These are phyloP conservation scores for Acronicta alni DNA, from an alignment of 2,888 invertebrate species.

Conservation along the genomic window DNA sequence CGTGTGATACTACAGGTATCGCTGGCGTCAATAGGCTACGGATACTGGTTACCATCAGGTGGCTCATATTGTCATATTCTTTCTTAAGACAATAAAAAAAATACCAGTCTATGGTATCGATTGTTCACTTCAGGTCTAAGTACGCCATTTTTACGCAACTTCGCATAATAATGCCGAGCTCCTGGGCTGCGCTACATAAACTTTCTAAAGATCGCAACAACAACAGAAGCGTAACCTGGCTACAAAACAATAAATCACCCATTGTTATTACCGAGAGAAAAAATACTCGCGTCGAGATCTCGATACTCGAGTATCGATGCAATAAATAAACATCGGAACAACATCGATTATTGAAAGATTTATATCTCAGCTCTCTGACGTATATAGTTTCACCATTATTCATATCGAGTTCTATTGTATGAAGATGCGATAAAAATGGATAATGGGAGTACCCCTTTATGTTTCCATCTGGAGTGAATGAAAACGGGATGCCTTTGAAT, in stretches of 20 bases:
- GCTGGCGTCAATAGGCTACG: too few species aligned
- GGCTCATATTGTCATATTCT: too few species aligned
- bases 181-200: slow-evolving; percentile 1
- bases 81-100: too few species aligned
- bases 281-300: slow-evolving; percentile 66
- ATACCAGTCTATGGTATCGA: too few species aligned
- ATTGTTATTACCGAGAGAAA: slow-evolving; percentile 79
- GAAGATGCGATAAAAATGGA: slow-evolving; percentile 72
- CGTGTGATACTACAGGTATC: too few species aligned
- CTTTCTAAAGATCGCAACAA: slow-evolving; percentile 29
- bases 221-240: slow-evolving; percentile 28
- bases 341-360: slow-evolving; percentile 87
- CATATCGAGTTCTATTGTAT: slow-evolving; percentile 76
- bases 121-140: too few species aligned
- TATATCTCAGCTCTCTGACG: slow-evolving; percentile 81
- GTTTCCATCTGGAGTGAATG: slow-evolving; percentile 53
- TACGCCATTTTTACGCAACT: too few species aligned
- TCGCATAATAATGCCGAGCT: too few species aligned
- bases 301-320: slow-evolving; percentile 72
- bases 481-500: slow-evolving; percentile 51
- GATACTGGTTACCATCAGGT: too few species aligned
- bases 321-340: slow-evolving; percentile 83
- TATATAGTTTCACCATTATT: slow-evolving; percentile 81
- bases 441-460: slow-evolving; percentile 64
- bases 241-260: slow-evolving; percentile 78